Base-by-base conservation (phyloP, 2,797 vertebrate species). In the Pangasius djambal region DNA sequence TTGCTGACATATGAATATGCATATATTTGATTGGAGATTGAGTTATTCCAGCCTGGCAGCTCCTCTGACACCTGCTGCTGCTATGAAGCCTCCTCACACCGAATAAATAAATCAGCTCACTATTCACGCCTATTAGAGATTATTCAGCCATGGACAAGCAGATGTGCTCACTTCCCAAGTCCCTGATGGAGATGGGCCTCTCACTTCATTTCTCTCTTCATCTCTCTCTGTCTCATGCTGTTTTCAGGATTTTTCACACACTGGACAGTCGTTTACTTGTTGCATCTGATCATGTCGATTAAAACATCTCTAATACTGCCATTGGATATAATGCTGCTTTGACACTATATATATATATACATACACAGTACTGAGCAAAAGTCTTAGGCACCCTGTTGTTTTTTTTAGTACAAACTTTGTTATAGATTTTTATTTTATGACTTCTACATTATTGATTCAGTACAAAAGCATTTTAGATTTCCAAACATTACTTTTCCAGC, bases 71-170 rank as follows among this genome's bases (percentile, higher is more conserved):
- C 69, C 59, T 88, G 55, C 70, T 83, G 63, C 61, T 70, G 57
- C 52, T 82, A 52, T 31, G 52, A 83, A 44, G 86, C 82, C 87
- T 81, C 82, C 40, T 78, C 87, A 55, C 70, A 77, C 87, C 9
- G 48, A 85, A 88, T 85, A 85, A 85, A 85, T 85, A 50, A 88
- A 84, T 78, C 72, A 50, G 37, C 31, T 77, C 82, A 77, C 10
- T 59, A 77, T 84, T 88, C 86, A 82, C 25, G 20, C 25, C 16
- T 81, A 20, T 55, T 81, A 87, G 63, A 44, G 65, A 72, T 72
- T 70, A 67, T 40, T 82, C 63, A 69, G 16, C 78, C 65, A 48
- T 44, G 37, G 72, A 77, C 48, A 77, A 34, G 85, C 57, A 69
- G 44, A 52, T n/a, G 9, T 52, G 83, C 83, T 69, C n/a, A 34